These are phyloP conservation scores for Momotus momota DNA, from an alignment of 2,797 vertebrate species.

Conservation along the genomic window DNA sequence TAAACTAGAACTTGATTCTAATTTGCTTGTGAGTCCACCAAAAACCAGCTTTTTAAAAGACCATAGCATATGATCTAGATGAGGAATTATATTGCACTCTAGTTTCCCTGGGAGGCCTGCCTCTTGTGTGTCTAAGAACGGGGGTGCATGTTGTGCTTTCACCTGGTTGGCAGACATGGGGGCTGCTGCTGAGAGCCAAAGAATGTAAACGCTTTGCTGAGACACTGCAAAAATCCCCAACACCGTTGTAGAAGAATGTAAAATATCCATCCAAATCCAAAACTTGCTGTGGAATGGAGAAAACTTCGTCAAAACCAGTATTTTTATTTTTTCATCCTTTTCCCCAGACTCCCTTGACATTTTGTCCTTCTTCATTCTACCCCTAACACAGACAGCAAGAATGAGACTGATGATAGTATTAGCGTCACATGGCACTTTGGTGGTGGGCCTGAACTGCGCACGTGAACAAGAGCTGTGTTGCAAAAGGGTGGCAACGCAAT, in stretches of 20 bases:
- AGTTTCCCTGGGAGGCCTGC: neutral
- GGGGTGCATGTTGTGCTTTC: rapidly evolving
- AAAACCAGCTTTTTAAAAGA: neutral
- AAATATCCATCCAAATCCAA: neutral
- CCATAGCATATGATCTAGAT: neutral
- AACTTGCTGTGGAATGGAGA: neutral
- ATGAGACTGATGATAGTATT: neutral
- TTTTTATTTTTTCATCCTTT: neutral
- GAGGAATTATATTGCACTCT: neutral
- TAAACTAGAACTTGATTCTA: neutral
- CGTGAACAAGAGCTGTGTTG: neutral
- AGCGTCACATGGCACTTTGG: neutral
- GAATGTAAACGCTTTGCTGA: neutral
- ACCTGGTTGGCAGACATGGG: neutral
- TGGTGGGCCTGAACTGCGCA: neutral
- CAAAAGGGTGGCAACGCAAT: neutral
- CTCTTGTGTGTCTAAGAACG: neutral
- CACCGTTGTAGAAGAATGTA: neutral
- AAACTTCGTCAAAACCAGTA: neutral
- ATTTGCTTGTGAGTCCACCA: neutral
- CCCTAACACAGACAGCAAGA: neutral
- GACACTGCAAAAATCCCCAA: neutral
- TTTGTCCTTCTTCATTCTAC: neutral
- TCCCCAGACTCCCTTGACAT: neutral
- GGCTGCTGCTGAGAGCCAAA: neutral